Conservation (phyloP, 2,113 vertebrate genomes). For the Gila orcuttii region DNA sequence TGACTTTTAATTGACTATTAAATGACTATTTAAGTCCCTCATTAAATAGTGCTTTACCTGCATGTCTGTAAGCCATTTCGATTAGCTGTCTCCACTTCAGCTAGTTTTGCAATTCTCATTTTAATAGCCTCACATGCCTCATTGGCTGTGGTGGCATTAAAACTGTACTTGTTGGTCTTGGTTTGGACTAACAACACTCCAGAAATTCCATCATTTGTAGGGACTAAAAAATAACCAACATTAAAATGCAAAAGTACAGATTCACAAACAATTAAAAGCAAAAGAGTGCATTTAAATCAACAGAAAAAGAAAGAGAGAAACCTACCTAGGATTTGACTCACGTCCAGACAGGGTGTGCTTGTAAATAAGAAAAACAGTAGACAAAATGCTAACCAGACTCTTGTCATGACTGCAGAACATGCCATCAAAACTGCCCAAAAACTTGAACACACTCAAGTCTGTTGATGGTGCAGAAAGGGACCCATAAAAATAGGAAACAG, state of each 20-base stretch:
- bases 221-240: constrained; percentile 31
- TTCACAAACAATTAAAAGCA: background rate
- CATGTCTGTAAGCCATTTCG: constrained; percentile 71
- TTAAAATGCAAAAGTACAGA: background rate
- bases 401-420: constrained; percentile 59
- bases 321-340: constrained; percentile 61
- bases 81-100: constrained; percentile 66
- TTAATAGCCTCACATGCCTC: constrained; percentile 63
- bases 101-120: constrained; percentile 65
- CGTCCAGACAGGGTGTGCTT: constrained; percentile 35
- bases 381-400: background rate
- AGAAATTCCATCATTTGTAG: constrained; percentile 39
- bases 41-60: constrained; percentile 63
- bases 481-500: constrained; percentile 62
- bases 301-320: background rate
- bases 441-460: background rate
- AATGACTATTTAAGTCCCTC: background rate
- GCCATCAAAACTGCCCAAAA: background rate
- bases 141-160: constrained; percentile 64
- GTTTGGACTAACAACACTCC: constrained; percentile 67
- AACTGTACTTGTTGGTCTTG: constrained; percentile 55
- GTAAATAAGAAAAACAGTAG: constrained; percentile 35
- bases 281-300: background rate
- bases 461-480: constrained; percentile 12
- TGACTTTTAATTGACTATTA: background rate